These are phyloP conservation scores for Anagrus nilaparvatae DNA, from an alignment of 1,140 invertebrate genomes.

Conservation along the genomic window DNA sequence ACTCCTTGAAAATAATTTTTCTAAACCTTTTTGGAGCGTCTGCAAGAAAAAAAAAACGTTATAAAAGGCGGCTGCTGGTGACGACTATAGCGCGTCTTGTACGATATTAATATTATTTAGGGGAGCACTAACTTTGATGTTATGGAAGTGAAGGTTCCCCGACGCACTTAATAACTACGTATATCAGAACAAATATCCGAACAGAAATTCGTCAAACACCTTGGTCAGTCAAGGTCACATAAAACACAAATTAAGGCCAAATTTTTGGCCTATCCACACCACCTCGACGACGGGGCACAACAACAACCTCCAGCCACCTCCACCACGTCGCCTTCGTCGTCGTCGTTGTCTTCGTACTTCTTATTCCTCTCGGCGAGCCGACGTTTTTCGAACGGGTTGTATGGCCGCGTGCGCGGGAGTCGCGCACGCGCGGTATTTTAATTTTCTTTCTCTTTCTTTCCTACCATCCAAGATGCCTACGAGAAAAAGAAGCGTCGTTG, in stretches of 20 bases:
- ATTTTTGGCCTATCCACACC: neutral
- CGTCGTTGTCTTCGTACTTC: neutral
- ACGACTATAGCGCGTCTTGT: too few species aligned
- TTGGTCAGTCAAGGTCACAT: neutral
- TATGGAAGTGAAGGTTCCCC: neutral
- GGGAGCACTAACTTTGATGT: too few species aligned
- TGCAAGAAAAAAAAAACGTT: too few species aligned
- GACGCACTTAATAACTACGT: neutral
- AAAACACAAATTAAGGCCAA: neutral
- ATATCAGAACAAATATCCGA: neutral
- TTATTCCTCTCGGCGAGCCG: neutral
- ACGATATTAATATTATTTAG: too few species aligned
- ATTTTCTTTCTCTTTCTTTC: too few species aligned
- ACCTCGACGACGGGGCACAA: neutral
- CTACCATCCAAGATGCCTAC: too few species aligned
- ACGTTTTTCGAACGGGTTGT: constrained; percentile 14
- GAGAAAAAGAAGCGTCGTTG: too few species aligned
- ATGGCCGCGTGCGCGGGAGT: constrained; percentile 11
- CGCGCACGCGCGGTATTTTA: constrained; percentile 15
- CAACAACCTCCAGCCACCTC: neutral
- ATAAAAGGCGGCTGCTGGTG: too few species aligned
- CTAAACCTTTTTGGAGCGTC: too few species aligned
- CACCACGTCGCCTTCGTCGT: neutral
- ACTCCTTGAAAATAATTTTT: too few species aligned
- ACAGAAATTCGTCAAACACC: neutral